Conservation (phyloP, 2,888 invertebrate species). For the Papilio gigon region DNA sequence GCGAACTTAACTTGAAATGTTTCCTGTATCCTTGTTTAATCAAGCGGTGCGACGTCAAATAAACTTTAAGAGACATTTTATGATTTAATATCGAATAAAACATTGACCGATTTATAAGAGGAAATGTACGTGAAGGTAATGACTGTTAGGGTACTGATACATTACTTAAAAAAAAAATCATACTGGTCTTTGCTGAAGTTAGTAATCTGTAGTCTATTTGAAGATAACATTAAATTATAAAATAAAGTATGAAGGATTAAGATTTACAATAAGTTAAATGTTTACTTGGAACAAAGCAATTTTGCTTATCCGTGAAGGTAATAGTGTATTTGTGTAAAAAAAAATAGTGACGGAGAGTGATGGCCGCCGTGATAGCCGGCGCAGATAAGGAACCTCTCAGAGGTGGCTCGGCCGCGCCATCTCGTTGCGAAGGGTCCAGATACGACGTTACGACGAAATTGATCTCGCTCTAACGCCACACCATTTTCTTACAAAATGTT, state of each 20-base stretch:
- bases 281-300: constrained; percentile 30
- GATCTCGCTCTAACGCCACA: background rate
- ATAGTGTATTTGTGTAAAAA: constrained; percentile 30
- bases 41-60: background rate
- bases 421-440: constrained; percentile 33
- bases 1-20: constrained; percentile 8
- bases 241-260: background rate
- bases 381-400: constrained; percentile 37
- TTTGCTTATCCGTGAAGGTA: constrained; percentile 21
- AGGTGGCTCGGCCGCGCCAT: constrained; percentile 37
- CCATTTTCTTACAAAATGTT: background rate
- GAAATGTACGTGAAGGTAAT: background rate
- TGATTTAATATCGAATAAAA: background rate
- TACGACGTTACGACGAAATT: constrained; percentile 6
- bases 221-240: background rate
- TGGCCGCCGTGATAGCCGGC: constrained; percentile 47
- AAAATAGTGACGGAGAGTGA: constrained; percentile 51
- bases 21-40: constrained; percentile 13
- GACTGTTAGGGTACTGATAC: background rate
- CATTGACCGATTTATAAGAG: background rate
- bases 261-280: background rate
- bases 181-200: background rate
- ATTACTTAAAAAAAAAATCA: background rate
- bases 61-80: no score
- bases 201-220: background rate